Conservation (phyloP, 1,140 invertebrate species). For the Drosophila erecta region DNA sequence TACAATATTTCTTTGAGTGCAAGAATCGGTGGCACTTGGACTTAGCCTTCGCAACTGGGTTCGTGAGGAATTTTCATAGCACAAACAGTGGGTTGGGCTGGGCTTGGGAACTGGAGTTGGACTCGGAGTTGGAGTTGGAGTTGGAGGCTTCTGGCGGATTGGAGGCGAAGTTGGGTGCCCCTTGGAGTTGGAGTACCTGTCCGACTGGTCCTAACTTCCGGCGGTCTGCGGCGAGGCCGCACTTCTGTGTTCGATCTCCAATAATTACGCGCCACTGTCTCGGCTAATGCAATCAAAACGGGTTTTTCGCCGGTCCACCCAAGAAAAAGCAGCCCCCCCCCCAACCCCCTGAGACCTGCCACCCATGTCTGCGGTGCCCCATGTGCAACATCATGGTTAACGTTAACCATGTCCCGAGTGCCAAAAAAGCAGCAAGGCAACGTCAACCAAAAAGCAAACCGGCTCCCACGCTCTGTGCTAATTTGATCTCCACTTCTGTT, state of each 20-base stretch:
- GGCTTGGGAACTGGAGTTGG: constrained; percentile 5
- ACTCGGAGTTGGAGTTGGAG: neutral
- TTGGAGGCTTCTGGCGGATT: neutral
- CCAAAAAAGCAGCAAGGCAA: constrained; percentile 32
- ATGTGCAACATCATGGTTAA: constrained; percentile 55
- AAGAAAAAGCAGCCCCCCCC: no score
- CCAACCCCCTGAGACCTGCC: neutral
- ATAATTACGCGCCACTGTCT: constrained; percentile 70
- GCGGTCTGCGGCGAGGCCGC: constrained; percentile 61
- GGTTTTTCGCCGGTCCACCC: constrained; percentile 30
- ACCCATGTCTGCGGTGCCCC: constrained; percentile 6
- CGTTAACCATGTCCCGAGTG: constrained; percentile 39
- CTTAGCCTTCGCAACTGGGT: constrained; percentile 11
- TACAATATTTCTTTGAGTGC: neutral
- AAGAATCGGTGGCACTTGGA: constrained; percentile 29
- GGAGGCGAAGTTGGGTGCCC: constrained; percentile 11
- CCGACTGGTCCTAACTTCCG: constrained; percentile 72
- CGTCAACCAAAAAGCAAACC: constrained; percentile 45
- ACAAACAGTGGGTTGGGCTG: constrained; percentile 43
- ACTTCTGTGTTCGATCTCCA: constrained; percentile 41
- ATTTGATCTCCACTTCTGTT: constrained; percentile 77
- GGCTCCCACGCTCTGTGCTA: constrained; percentile 81
- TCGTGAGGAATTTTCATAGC: constrained; percentile 54
- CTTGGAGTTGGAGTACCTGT: constrained; percentile 36
- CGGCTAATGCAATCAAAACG: constrained; percentile 58